A percentile compares a stretch with the other conserved stretches of the same genome.
phyloP scores from a whole-genome alignment of 2,113 vertebrate species.

The Syrmaticus mikado region DNA sequence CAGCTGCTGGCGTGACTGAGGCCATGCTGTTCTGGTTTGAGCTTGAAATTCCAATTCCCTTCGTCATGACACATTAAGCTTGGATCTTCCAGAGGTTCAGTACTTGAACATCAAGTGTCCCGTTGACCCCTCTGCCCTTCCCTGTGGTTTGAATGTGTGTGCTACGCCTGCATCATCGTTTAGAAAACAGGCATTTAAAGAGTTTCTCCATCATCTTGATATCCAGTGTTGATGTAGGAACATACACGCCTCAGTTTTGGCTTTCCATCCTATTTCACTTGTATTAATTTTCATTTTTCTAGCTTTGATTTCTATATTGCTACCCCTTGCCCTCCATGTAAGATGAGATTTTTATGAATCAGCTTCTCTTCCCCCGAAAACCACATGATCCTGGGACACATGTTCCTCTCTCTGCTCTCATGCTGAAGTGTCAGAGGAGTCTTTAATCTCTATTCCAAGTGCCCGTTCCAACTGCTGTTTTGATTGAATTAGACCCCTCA shows the following conservation, averaged over 20 bases:
- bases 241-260: neutral
- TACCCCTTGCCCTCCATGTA: neutral
- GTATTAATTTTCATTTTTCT: neutral
- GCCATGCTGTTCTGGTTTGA: neutral
- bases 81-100: neutral
- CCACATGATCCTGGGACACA: neutral
- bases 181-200: neutral
- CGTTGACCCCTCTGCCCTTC: neutral
- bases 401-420: neutral
- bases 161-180: neutral
- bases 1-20: neutral
- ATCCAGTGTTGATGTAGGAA: neutral
- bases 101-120: neutral
- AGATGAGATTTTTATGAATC: neutral
- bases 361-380: neutral
- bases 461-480: rapidly evolving
- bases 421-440: neutral
- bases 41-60: neutral
- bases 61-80: neutral
- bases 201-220: neutral
- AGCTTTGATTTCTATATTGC: neutral
- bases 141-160: neutral
- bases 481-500: neutral
- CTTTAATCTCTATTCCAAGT: neutral
- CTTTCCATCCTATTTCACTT: neutral